Base-by-base conservation (phyloP, 2,113 vertebrate species). In the Amazona guildingii region DNA sequence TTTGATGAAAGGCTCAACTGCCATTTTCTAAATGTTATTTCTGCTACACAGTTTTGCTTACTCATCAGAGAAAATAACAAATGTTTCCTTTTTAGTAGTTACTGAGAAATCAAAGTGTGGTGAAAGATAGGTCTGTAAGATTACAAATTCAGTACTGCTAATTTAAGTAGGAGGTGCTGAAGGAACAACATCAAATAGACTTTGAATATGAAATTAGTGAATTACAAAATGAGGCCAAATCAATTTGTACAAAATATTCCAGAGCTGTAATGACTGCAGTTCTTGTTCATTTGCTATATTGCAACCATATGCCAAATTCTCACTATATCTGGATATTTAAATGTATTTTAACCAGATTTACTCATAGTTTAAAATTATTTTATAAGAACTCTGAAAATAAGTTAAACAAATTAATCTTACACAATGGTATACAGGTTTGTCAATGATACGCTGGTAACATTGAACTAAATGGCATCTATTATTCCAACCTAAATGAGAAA, bases 11-110 rank as follows among this genome's bases (percentile, higher is more conserved):
- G 72, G 4, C 29, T 74, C 21, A 49, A 33, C 23, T 43, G 23
- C 13, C 13, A 35, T 43, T 76, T 90, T 74, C n/a, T 61, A 25
- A 9, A 16, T 43, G 49, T 81, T 87, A 76, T 79, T 39, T 48
- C 21, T 67, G 20, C 24, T n/a, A 41, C 39, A 62, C 21, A 78
- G 18, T 84, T 95, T 90, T 97, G 79, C 55, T 80, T 88, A 84
- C 35, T 73, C 68, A 83, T 49, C 88, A 94, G 43, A 88, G 20
- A 44, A 94, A 84, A 81, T 88, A 95, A 83, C 81, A 72, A 44
- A 92, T 87, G 14, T 79, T 77, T 76, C 27, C 27, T 59, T 85
- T 89, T 73, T 66, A 81, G 39, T 28, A 57, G 44, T 69, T 95
- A 66, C 44, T 79, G 62, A 76, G 62, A 88, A 91, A 83, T 79